Base-by-base conservation (phyloP, 2,888 invertebrate species). In the Drosophila paracracens region DNA sequence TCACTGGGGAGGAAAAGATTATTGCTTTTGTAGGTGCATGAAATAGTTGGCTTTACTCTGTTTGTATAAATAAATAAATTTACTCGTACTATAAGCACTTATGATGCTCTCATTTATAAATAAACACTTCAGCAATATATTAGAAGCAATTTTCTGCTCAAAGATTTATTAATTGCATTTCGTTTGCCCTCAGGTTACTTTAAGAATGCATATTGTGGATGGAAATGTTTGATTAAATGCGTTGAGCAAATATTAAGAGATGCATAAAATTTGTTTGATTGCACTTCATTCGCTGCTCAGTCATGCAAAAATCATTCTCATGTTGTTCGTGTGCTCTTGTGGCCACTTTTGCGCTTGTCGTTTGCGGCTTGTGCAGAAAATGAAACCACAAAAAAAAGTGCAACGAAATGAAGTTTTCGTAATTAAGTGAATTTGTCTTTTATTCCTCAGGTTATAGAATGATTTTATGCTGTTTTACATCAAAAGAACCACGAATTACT, bases 391-490 rank as follows among this genome's bases (percentile, higher is more conserved):
- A 58, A n/a, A 57, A 63, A 57, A 27, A 63, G 29, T 33, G 36
- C 31, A 62, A 36, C 18, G n/a, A 43, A 38, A 46, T 57, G 35
- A 51, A 21, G 56, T 48, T 54, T 63, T 56, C 43, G 53, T 50
- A 65, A 57, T 76, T 82, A 82, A 83, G 76, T 87, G 63, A 64
- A 79, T 74, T 71, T 79, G 64, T 71, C 51, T 76, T 56, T 31
- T 31, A 29, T 18, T 56, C 8, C 16, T 10, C 35, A 6, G 16
- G 16, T 13, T 52, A 4, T 18, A 5, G 16, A 21, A 21, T 31
- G 21, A 29, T n/a, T 16, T 40, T 43, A n/a, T n/a, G n/a, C 29
- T 38, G 31, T 29, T 27, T 36, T 11, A 6, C 21, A 21, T 21
- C 7, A 46, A 21, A 43, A 11, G 21, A 43, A 21, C 2, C 1